A percentile compares a stretch with the other conserved stretches of the same genome.
These are phyloP conservation scores for Graptemys geographica DNA, from an alignment of 2,797 vertebrate species.

Conservation along the genomic window DNA sequence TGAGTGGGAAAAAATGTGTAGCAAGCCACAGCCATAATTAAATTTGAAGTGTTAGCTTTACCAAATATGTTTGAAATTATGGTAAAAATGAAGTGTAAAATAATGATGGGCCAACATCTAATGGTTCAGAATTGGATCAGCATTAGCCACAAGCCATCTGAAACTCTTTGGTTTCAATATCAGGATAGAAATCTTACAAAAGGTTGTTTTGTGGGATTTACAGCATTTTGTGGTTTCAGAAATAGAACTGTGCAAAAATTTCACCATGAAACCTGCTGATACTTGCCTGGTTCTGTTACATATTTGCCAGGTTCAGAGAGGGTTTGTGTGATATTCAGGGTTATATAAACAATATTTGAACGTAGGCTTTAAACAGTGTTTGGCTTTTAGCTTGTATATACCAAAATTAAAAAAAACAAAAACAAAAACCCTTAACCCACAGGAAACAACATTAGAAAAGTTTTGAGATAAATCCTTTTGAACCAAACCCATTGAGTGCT, in stretches of 20 bases:
- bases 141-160: not conserved
- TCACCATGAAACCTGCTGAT: not conserved
- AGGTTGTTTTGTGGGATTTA: not conserved
- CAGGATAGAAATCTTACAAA: not conserved
- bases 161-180: not conserved
- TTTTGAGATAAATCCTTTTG: not conserved
- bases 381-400: not conserved
- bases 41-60: not conserved
- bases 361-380: not conserved
- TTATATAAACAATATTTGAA: not conserved
- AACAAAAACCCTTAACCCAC: not conserved
- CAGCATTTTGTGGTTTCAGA: not conserved
- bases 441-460: not conserved
- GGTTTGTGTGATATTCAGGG: not conserved
- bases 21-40: not conserved
- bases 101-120: not conserved
- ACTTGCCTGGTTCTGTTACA: not conserved
- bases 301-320: not conserved
- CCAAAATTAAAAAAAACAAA: not conserved
- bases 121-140: not conserved
- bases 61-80: not conserved
- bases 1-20: not conserved
- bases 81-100: not conserved
- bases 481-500: not conserved
- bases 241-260: rapidly evolving